phyloP scores from a whole-genome alignment of 2,113 vertebrate genomes.

The Acinonyx jubatus region DNA sequence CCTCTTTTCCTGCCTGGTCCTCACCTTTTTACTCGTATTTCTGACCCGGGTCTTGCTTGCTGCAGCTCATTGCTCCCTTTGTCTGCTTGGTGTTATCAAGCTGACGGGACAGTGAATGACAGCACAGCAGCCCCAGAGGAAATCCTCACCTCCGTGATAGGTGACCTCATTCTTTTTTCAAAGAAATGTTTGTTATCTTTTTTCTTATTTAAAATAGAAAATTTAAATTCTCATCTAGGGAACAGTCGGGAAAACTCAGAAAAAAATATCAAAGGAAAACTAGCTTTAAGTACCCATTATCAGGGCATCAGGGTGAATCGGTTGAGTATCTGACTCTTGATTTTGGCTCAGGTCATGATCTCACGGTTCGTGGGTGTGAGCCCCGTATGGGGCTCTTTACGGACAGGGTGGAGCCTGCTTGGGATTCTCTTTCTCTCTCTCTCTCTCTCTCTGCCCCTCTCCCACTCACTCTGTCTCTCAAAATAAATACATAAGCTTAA shows the following conservation, averaged over 20 bases:
- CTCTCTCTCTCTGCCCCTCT: no score
- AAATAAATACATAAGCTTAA: no score
- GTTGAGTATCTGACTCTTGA: no score
- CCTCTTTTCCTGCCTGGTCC: background rate
- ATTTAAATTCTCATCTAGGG: background rate
- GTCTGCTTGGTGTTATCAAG: background rate
- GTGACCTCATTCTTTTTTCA: background rate
- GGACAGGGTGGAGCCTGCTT: no score
- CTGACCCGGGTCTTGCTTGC: background rate
- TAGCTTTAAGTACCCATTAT: background rate
- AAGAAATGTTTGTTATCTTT: slow-evolving; percentile 30
- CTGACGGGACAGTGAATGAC: no score
- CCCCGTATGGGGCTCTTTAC: no score
- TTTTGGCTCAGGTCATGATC: no score
- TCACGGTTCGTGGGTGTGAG: no score
- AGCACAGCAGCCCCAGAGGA: background rate
- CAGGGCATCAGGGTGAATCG: no score
- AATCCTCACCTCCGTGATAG: background rate
- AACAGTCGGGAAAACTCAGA: background rate
- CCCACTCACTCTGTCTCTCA: no score
- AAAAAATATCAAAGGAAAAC: background rate
- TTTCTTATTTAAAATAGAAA: background rate
- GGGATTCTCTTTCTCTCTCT: no score
- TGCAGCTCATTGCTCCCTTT: background rate
- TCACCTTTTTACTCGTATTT: background rate